Percentiles rank a stretch among this genome's conserved stretches.
phyloP scores from a whole-genome alignment of 2,888 invertebrate genomes.

The Erynnis tages region DNA sequence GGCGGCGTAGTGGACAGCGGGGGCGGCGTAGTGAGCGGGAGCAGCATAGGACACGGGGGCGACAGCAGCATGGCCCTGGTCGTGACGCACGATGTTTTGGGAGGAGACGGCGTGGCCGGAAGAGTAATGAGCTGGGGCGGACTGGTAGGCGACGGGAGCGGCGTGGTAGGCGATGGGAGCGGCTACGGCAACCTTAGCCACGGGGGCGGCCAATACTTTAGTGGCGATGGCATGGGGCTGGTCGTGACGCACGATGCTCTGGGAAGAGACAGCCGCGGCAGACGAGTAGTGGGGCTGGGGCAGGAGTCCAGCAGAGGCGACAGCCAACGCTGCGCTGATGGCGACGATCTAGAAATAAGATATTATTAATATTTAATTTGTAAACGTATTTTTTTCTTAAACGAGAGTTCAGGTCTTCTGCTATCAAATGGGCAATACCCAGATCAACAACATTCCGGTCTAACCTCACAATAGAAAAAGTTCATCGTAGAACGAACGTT shows the following conservation, averaged over 20 bases:
- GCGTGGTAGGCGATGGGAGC: constrained; percentile 37
- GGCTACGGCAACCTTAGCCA: constrained; percentile 44
- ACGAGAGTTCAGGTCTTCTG: too few relatives aligned
- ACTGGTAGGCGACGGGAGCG: constrained; percentile 41
- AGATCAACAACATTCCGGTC: too few relatives aligned
- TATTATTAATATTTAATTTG: background rate
- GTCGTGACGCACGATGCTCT: constrained; percentile 61
- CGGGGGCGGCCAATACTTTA: constrained; percentile 41
- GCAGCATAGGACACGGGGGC: constrained; percentile 44
- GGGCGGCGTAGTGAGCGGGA: constrained; percentile 37
- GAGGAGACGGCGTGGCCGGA: constrained; percentile 45
- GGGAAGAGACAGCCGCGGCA: constrained; percentile 54
- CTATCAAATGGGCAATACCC: too few relatives aligned
- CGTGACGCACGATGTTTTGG: constrained; percentile 64
- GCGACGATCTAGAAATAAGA: constrained; percentile 51
- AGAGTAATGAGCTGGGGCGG: constrained; percentile 39
- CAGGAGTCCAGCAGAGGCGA: constrained; percentile 59
- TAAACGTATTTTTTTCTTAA: background rate
- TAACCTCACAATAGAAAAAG: too few relatives aligned
- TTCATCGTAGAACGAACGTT: too few relatives aligned
- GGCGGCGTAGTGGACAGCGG: constrained; percentile 40
- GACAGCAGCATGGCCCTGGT: constrained; percentile 45
- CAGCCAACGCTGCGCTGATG: constrained; percentile 61
- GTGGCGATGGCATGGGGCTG: constrained; percentile 45
- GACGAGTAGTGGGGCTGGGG: constrained; percentile 55